Evolutionary conservation across 1,140 invertebrate species (phyloP).

Genomic region (Lordiphosa mommai): DNA sequence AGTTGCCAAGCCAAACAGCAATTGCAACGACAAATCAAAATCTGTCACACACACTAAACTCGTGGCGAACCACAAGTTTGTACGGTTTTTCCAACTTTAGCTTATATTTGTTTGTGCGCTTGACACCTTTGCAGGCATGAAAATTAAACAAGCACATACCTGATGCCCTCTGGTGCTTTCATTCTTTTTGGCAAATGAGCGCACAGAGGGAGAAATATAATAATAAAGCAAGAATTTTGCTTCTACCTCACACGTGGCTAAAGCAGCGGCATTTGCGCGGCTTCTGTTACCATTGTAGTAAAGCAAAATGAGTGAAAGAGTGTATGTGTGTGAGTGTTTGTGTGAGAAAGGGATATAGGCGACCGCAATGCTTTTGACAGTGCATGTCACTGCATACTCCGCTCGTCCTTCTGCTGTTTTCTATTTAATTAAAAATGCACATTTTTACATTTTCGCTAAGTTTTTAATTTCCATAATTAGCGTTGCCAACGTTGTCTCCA

Average conservation of each 20-base stretch:
- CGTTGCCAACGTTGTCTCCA: slow-evolving; percentile 43
- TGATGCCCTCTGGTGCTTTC: not conserved
- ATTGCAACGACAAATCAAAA: slow-evolving; percentile 2
- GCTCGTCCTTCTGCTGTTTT: slow-evolving; percentile 26
- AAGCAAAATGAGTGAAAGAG: slow-evolving; percentile 22
- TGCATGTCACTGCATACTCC: slow-evolving; percentile 8
- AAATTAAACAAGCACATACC: not conserved
- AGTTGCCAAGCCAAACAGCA: not conserved
- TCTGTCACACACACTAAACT: slow-evolving; percentile 2
- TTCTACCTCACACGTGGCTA: slow-evolving; percentile 54
- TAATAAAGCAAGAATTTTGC: slow-evolving; percentile 36
- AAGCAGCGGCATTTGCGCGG: slow-evolving; percentile 37
- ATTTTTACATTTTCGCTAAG: slow-evolving; percentile 73
- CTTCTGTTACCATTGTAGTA: slow-evolving; percentile 49
- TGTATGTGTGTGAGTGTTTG: not conserved
- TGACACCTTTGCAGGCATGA: slow-evolving; percentile 5
- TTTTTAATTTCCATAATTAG: slow-evolving; percentile 78
- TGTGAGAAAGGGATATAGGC: not conserved
- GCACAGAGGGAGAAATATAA: not conserved
- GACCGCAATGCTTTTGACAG: slow-evolving; percentile 18
- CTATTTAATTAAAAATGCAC: slow-evolving; percentile 75
- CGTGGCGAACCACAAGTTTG: not conserved
- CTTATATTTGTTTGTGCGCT: not conserved
- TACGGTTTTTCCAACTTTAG: not conserved
- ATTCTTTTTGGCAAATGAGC: slow-evolving; percentile 1